phyloP scores from a whole-genome alignment of 2,888 invertebrate genomes.

The Drosophila anceps region DNA sequence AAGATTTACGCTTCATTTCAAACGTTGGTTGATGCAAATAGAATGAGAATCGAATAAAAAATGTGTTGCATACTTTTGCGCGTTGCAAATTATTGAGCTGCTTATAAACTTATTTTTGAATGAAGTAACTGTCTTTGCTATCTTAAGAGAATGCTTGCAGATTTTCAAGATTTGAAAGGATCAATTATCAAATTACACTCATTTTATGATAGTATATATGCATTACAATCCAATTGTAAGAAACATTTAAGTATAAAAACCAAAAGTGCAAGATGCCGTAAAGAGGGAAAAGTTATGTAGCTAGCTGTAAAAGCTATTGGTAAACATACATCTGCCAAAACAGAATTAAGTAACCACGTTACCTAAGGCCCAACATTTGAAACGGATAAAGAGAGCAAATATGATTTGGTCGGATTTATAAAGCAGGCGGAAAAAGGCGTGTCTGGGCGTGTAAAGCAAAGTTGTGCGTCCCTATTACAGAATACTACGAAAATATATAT shows the following conservation, averaged over 20 bases:
- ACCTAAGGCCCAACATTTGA: background rate
- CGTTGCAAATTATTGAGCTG: background rate
- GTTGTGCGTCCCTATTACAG: background rate
- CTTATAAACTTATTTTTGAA: background rate
- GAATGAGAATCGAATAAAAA: background rate
- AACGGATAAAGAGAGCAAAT: background rate
- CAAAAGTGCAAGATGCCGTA: background rate
- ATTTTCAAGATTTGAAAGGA: background rate
- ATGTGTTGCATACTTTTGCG: constrained; percentile 2
- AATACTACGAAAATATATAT: background rate
- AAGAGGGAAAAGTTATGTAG: too few species aligned
- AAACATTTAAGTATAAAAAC: background rate
- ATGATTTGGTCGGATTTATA: background rate
- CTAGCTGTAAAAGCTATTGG: background rate
- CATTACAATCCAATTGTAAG: background rate
- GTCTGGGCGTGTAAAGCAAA: background rate
- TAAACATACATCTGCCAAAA: background rate
- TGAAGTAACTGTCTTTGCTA: background rate
- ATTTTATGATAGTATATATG: background rate
- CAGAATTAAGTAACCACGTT: too few species aligned
- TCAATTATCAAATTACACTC: background rate
- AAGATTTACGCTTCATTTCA: background rate
- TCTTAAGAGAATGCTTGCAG: background rate
- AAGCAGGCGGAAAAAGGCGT: background rate
- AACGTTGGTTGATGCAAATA: background rate